Base-by-base conservation (phyloP, 2,797 vertebrate species). In the Clarias laeviceps region DNA sequence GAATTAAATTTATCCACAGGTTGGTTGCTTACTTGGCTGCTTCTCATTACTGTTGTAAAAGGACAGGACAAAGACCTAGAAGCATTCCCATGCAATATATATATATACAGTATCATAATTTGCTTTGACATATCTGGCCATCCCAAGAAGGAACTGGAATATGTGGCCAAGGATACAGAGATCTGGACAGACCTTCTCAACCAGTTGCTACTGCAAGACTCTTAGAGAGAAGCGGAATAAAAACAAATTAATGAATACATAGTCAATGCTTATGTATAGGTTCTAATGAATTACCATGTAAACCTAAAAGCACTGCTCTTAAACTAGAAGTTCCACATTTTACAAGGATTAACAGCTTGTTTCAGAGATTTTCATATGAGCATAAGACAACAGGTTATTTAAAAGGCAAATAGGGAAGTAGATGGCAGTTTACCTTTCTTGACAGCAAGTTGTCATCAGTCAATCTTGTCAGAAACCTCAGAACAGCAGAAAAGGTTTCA, bases 401-500 rank as follows among this genome's bases (percentile, higher is more conserved):
- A 50, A 81, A 54, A 83, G 37, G 7, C 69, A 72, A 40, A 40
- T 69, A 18, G 54, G 62, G 6, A 87, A 73, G 59, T 65, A 83
- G 68, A 82, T 57, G 54, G 24, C 82, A 40, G 76, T 73, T 86
- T 83, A 65, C 80, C 76, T 79, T 62, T 82, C 86, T 76, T 86
- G 87, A 88, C 85, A 88, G 85, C 40, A 79, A 32, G 66, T 77
- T 57, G 32, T 34, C 9, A 77, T 59, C 54, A 77, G 32, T 85
- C 82, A 83, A 85, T 88, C 82, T 81, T 32, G 69, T 87, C 83
- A 88, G 65, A 66, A 83, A 76, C 45, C 88, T 88, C 82, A 85
- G 86, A 87, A 83, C 54, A 85, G 74, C 74, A 65, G 32, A 88
- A 86, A 77, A 61, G 81, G 86, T 88, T 89, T 87, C 74, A 74